Conservation (phyloP, 2,113 vertebrate genomes). For the Rhinolophus sinicus region DNA sequence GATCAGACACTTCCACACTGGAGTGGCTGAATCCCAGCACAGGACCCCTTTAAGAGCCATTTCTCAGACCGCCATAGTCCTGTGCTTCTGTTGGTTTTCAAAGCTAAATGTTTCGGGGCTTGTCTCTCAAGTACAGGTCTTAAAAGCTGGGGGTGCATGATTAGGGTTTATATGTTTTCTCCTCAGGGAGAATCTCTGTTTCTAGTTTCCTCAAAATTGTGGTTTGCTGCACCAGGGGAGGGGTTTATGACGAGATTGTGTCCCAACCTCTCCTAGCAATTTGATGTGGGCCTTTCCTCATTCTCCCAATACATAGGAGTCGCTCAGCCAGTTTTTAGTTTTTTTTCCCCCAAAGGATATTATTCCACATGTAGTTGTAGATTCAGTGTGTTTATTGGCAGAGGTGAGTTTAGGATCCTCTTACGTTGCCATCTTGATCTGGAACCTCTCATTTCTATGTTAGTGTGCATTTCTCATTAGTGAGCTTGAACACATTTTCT, state of each 20-base stretch:
- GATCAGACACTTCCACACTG: not conserved
- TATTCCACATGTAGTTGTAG: not conserved
- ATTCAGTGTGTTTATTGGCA: not conserved
- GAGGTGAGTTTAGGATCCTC: not conserved
- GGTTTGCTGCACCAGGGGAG: too few species aligned
- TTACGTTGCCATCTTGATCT: not conserved
- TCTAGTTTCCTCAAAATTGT: not conserved
- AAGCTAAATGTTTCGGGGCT: not conserved
- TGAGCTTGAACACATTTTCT: not conserved
- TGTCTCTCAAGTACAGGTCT: not conserved
- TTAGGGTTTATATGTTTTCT: not conserved
- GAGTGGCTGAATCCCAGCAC: not conserved
- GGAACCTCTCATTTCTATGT: not conserved
- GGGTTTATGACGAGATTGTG: not conserved
- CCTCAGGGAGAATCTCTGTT: not conserved
- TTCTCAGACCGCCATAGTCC: not conserved
- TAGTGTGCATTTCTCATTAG: not conserved
- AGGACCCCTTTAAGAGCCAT: not conserved
- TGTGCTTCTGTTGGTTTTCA: not conserved
- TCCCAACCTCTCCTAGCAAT: not conserved
- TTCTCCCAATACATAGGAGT: not conserved
- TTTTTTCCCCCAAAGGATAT: too few species aligned
- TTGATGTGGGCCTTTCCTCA: not conserved
- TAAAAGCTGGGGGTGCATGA: not conserved
- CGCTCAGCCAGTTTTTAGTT: not conserved